These are phyloP conservation scores for Euborellia annulipes DNA, from an alignment of 1,140 invertebrate species.

Conservation along the genomic window DNA sequence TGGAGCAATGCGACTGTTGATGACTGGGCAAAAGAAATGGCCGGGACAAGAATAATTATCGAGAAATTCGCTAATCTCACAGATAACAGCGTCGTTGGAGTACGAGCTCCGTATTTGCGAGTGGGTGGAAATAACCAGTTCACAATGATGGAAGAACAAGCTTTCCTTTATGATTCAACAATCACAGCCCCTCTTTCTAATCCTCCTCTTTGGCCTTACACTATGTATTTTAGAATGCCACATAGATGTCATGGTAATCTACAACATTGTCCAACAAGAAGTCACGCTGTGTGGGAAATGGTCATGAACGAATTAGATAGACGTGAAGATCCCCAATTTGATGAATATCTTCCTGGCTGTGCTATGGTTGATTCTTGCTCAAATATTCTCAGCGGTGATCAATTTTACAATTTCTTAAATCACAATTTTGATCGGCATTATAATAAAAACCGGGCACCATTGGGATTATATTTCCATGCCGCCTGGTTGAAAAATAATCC, in stretches of 20 bases:
- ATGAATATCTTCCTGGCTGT: conserved; percentile 83
- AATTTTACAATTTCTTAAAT: conserved; percentile 90
- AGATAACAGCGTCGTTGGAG: conserved; percentile 85
- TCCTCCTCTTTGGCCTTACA: conserved; percentile 91
- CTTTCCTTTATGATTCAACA: conserved; percentile 89
- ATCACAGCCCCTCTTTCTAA: conserved; percentile 86
- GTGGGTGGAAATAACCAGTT: conserved; percentile 95
- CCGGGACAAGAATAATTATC: conserved; percentile 80
- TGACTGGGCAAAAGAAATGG: conserved; percentile 94
- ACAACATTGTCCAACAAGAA: conserved; percentile 81
- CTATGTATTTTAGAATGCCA: conserved; percentile 94
- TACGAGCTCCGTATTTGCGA: conserved; percentile 79
- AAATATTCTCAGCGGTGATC: conserved; percentile 81
- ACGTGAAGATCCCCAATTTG: conserved; percentile 77
- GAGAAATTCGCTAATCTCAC: conserved; percentile 88
- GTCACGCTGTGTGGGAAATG: conserved; percentile 92
- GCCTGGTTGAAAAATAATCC: conserved; percentile 92
- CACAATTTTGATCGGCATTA: conserved; percentile 94
- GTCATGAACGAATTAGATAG: conserved; percentile 93
- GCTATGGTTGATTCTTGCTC: conserved; percentile 95
- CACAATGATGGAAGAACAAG: conserved; percentile 95
- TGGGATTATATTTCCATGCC: conserved; percentile 90
- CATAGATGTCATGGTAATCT: conserved; percentile 86
- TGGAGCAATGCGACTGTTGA: conserved; percentile 88
- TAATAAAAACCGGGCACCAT: conserved; percentile 79